Evolutionary conservation across 2,797 vertebrate species (phyloP).

Genomic region (Scarus forsteni): DNA sequence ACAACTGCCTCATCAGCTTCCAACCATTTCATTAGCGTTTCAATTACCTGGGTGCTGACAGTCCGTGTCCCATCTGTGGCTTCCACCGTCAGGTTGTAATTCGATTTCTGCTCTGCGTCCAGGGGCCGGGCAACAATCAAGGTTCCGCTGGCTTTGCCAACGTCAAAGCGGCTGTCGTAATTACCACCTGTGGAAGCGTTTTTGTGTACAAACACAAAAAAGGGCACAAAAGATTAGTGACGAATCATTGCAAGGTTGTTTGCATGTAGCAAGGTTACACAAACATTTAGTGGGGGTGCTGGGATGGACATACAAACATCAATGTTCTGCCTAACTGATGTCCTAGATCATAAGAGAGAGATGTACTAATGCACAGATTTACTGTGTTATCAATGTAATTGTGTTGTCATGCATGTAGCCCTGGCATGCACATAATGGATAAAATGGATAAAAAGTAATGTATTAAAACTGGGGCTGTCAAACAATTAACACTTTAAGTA

Average conservation of each 20-base stretch:
- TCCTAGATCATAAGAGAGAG: slow-evolving; percentile 11
- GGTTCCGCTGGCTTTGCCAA: slow-evolving; percentile 96
- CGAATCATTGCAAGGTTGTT: slow-evolving; percentile 28
- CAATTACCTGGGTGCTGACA: slow-evolving; percentile 95
- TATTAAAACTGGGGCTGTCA: no score
- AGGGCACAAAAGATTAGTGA: slow-evolving; percentile 72
- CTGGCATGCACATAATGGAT: background rate
- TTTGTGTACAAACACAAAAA: slow-evolving; percentile 70
- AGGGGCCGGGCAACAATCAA: slow-evolving; percentile 94
- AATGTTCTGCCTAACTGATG: slow-evolving; percentile 29
- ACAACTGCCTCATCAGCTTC: slow-evolving; percentile 74
- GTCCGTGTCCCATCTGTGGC: slow-evolving; percentile 95
- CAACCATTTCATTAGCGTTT: slow-evolving; percentile 75
- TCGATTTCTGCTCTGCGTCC: slow-evolving; percentile 95
- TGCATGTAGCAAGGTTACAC: slow-evolving; percentile 37
- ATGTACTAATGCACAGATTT: slow-evolving; percentile 11
- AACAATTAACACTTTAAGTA: no score
- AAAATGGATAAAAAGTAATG: slow-evolving; percentile 5
- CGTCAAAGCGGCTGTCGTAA: slow-evolving; percentile 97
- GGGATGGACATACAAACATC: slow-evolving; percentile 43
- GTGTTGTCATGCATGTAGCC: slow-evolving; percentile 43
- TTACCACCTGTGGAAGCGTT: slow-evolving; percentile 91
- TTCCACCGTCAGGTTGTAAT: slow-evolving; percentile 98
- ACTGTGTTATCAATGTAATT: slow-evolving; percentile 14
- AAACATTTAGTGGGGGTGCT: slow-evolving; percentile 40